Conservation (phyloP, 2,888 invertebrate genomes). For the Aporophyla lueneburgensis region DNA sequence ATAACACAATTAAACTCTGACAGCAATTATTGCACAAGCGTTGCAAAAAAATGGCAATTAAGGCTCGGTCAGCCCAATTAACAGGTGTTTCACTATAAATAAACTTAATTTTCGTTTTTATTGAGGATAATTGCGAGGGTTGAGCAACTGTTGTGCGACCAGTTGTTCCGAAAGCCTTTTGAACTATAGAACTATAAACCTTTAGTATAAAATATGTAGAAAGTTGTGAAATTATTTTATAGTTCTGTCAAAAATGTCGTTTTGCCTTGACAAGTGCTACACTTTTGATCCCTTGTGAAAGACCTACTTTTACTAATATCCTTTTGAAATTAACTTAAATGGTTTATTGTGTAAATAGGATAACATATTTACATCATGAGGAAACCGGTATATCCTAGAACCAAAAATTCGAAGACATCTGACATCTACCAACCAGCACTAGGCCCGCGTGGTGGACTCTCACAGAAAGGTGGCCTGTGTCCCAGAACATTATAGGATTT, state of each 20-base stretch:
- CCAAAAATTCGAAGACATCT: too few species aligned
- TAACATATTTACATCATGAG: too few species aligned
- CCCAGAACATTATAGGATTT: too few species aligned
- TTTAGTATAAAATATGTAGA: constrained; percentile 27
- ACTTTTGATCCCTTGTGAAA: neutral
- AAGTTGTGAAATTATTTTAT: constrained; percentile 32
- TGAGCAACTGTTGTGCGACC: constrained; percentile 42
- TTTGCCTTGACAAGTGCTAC: constrained; percentile 8
- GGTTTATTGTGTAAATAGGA: too few species aligned
- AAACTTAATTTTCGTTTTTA: constrained; percentile 52
- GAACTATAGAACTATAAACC: constrained; percentile 35
- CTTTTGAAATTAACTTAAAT: too few species aligned
- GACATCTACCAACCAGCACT: too few species aligned
- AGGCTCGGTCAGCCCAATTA: constrained; percentile 53
- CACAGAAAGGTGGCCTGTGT: too few species aligned
- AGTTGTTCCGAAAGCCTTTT: constrained; percentile 58
- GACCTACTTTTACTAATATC: too few species aligned
- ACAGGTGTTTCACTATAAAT: constrained; percentile 53
- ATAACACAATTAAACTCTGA: constrained; percentile 51
- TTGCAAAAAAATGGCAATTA: constrained; percentile 54
- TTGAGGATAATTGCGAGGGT: constrained; percentile 50
- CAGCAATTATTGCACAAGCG: constrained; percentile 49
- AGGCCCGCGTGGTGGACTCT: too few species aligned
- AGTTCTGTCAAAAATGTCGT: neutral
- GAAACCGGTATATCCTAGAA: too few species aligned